These are phyloP conservation scores for Molossus molossus DNA, from an alignment of 2,797 vertebrate genomes.

Conservation along the genomic window DNA sequence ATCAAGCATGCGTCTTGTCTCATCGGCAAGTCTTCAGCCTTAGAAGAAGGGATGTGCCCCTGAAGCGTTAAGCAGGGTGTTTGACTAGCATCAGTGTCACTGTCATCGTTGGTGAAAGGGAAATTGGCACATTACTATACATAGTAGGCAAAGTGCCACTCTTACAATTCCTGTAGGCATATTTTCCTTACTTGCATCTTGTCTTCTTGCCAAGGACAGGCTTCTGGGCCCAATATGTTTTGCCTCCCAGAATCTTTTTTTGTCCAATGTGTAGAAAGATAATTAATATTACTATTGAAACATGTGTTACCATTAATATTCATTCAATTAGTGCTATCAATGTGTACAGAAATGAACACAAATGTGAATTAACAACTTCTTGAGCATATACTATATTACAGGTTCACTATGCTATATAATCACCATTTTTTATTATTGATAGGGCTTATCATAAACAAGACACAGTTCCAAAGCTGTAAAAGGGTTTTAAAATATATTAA, in stretches of 20 bases:
- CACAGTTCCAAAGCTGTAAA: not conserved
- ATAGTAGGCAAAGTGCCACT: slow-evolving; percentile 57
- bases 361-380: not conserved
- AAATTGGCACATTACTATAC: slow-evolving; percentile 56
- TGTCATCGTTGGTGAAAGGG: slow-evolving; percentile 9
- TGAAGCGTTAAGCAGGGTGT: slow-evolving; percentile 20
- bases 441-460: not conserved
- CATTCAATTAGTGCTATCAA: not conserved
- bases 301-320: not conserved
- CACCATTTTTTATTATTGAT: not conserved
- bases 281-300: slow-evolving; percentile 37
- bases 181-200: slow-evolving; percentile 11
- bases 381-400: not conserved
- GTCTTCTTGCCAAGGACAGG: slow-evolving; percentile 63
- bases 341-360: not conserved
- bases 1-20: not conserved
- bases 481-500: slow-evolving; percentile 7
- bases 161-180: not conserved
- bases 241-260: not conserved
- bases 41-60: slow-evolving; percentile 14
- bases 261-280: not conserved
- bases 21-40: slow-evolving; percentile 1
- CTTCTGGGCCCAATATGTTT: slow-evolving; percentile 66
- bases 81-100: slow-evolving; percentile 18
- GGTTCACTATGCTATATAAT: not conserved